Base-by-base conservation (phyloP, 1,140 invertebrate species). In the Drosophila paulistorum region DNA sequence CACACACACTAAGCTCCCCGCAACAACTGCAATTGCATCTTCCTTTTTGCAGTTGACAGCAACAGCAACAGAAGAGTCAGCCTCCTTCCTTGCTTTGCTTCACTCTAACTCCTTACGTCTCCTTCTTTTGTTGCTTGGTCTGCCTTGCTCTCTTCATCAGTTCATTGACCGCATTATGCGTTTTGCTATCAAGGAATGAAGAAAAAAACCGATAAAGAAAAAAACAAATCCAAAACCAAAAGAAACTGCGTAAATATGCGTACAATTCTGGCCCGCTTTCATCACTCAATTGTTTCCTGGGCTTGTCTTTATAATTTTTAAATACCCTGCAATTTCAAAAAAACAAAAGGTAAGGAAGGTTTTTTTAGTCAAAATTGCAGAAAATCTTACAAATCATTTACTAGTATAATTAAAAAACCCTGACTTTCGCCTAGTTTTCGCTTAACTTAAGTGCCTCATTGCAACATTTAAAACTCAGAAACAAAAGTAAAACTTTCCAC, bases 121-220 rank as follows among this genome's bases (percentile, higher is more conserved):
- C 10, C 45, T 51, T 48, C 14, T 26, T 14, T 17, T 54, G 20
- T 64, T 60, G 55, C 39, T 45, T 45, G 58, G 35, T 70, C 60
- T 59, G 57, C 14, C 26, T 74, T 30, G 30, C 62, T 42, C 61
- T 45, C 59, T 67, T 48, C 64, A 35, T 58, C 77, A 68, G 77
- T 79, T 79, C 77, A 79, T 79, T 79, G 77, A 79, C 77, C 77
- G 74, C 70, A 79, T 79, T 79, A 79, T 79, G 74, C 57, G 57
- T 59, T 59, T 33, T 42, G 71, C 71, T 54, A 30, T 10, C 41
- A 59, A 59, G 57, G 33, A 59, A 59, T 3, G n/a, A 59, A 33
- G 17, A 51, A 51, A 20, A 51, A 51, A 20, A 48, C 7, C 42
- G 42, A 45, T 57, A 57, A 33, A 57, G 23, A 35, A 35, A 37